Evolutionary conservation across 1,140 invertebrate genomes (phyloP), one percentile per base, ranked within the genome.

Genomic region (Pogonognathellus flavescens): DNA sequence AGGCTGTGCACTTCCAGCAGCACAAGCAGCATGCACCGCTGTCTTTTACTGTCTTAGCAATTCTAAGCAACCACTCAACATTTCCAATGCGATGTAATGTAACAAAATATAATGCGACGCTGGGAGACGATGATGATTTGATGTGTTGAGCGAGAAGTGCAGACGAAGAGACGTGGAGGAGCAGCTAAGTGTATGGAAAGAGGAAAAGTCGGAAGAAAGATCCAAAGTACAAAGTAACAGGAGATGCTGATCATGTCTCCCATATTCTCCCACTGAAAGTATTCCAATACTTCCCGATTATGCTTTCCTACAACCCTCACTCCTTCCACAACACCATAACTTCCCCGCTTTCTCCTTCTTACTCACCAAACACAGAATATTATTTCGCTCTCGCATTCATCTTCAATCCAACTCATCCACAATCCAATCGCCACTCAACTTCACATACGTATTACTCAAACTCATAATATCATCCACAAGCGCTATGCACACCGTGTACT

Each of bases 71-170:
- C 70, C 41, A 76, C 70, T 76, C 70, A 76, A 76, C 70, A 76
- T 76, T 76, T 76, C 70, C 70, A 76, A 76, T 76, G 70, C 41
- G 49, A 76, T 76, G 70, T 50, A 49, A 76, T 76, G 31, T 76
- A 49, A 76, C 25, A 76, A 76, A 76, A 76, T 76, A 76, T 76
- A 49, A 76, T 76, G 41, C 70, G 70, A 49, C 41, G 70, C 25
- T 25, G 49, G 13, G 70, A 76, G 70, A 31, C 31, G 31, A 41
- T 41, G 31, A 41, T 41, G 31, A 41, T 41, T 41, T n/a, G 53
- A 57, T 57, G 53, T 57, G 53, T 57, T 57, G 53, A 57, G 53
- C n/a, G 11, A 13, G 53, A 2, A 5, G 11, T n/a, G 53, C 53
- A 57, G 53, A 57, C 53, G n/a, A 10, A n/a, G 53, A 41, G 31